Evolutionary conservation across 2,797 vertebrate species (phyloP).

Genomic region (Lacerta viridis): DNA sequence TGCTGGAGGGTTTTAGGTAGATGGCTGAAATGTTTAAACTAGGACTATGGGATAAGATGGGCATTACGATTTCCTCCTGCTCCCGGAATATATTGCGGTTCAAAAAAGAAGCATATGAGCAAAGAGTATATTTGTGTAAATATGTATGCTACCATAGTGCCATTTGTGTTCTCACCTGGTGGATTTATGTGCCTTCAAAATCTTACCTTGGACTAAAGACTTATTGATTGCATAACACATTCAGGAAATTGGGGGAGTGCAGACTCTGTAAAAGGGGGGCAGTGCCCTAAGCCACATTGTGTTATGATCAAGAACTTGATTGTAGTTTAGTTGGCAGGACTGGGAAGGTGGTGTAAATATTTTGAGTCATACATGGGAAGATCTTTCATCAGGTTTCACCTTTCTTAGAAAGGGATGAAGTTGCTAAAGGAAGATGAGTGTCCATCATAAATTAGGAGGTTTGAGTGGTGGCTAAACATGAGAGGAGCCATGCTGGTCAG

Average conservation of each 20-base stretch:
- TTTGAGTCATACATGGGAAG: accelerated
- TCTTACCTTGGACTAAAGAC: not conserved
- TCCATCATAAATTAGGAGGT: not conserved
- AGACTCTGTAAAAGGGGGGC: too few relatives aligned
- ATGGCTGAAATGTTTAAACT: constrained; percentile 30
- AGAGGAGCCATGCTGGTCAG: not conserved
- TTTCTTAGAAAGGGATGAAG: accelerated
- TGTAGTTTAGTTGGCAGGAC: not conserved
- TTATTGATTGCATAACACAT: not conserved
- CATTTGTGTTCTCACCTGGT: accelerated
- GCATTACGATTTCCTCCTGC: not conserved
- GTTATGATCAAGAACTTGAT: not conserved
- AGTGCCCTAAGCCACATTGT: not conserved
- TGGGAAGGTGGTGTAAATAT: not conserved
- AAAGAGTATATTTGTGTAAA: constrained; percentile 11
- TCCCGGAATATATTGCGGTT: constrained; percentile 28
- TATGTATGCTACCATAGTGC: accelerated
- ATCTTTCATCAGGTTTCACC: not conserved
- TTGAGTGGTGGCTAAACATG: not conserved
- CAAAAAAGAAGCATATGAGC: not conserved
- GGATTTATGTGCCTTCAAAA: not conserved
- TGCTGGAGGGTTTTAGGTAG: constrained; percentile 41
- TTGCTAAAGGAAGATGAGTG: not conserved
- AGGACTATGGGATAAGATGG: not conserved
- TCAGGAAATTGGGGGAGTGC: constrained; percentile 1